Evolutionary conservation across 2,888 invertebrate genomes (phyloP).

Genomic region (Euproctis similis): DNA sequence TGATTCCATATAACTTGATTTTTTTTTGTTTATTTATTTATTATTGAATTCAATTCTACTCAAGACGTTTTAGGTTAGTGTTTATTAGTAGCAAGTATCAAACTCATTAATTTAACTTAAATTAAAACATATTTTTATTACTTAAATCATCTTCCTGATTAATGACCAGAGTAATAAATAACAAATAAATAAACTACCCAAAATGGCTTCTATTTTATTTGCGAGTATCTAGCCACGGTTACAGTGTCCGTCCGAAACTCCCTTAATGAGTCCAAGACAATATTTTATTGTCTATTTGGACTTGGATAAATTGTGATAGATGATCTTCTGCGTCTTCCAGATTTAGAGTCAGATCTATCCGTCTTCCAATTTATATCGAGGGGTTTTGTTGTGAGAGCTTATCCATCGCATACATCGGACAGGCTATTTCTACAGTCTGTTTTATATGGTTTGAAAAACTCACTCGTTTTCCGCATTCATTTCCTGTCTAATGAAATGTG

Average conservation of each 20-base stretch:
- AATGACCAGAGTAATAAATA: too few relatives aligned
- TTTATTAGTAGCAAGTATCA: too few relatives aligned
- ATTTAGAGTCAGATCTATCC: slow-evolving; percentile 48
- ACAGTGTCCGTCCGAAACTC: slow-evolving; percentile 23
- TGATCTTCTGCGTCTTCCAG: slow-evolving; percentile 48
- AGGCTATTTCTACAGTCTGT: slow-evolving; percentile 30
- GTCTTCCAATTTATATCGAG: slow-evolving; percentile 43
- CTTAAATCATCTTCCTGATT: too few relatives aligned
- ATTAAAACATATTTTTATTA: too few relatives aligned
- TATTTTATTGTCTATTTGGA: slow-evolving; percentile 62
- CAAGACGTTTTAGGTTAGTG: too few relatives aligned
- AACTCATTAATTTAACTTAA: too few relatives aligned
- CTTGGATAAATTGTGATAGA: slow-evolving; percentile 67
- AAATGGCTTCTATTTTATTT: too few relatives aligned
- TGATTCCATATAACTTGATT: too few relatives aligned
- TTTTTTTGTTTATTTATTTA: too few relatives aligned
- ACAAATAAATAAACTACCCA: too few relatives aligned
- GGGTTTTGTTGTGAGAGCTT: slow-evolving; percentile 25
- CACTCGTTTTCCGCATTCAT: slow-evolving; percentile 57
- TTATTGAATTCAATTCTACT: too few relatives aligned
- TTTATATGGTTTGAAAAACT: slow-evolving; percentile 36
- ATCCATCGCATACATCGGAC: slow-evolving; percentile 33
- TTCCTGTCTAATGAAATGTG: slow-evolving; percentile 60
- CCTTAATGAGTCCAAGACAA: slow-evolving; percentile 55
- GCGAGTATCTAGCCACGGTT: slow-evolving; percentile 47